Evolutionary conservation across 2,113 vertebrate genomes (phyloP).

Genomic region (Hippocampus comes): DNA sequence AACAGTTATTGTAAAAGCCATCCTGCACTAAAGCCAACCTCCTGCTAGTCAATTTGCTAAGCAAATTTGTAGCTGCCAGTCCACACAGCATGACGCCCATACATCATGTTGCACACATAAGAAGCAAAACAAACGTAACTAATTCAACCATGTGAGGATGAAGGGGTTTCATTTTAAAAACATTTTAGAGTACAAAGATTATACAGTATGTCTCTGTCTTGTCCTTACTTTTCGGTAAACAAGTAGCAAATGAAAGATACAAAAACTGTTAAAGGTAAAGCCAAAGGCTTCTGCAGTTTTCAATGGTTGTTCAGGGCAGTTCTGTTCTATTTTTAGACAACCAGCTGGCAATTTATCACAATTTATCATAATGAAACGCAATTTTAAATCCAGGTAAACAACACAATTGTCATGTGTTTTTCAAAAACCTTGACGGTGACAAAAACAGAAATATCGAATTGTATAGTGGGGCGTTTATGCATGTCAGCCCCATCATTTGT

Average conservation of each 20-base stretch:
- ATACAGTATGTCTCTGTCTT: conserved; percentile 14
- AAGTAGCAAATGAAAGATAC: conserved; percentile 6
- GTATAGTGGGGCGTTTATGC: too few species aligned
- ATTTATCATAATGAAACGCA: not conserved
- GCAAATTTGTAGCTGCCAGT: conserved; percentile 75
- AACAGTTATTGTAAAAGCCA: conserved; percentile 21
- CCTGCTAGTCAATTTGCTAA: conserved; percentile 61
- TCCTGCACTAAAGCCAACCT: conserved; percentile 26
- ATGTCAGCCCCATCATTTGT: too few species aligned
- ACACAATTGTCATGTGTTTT: too few species aligned
- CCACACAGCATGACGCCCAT: conserved; percentile 72
- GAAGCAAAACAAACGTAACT: conserved; percentile 41
- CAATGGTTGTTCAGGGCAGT: too few species aligned
- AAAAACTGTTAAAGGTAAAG: too few species aligned
- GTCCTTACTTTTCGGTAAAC: conserved; percentile 10
- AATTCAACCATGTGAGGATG: conserved; percentile 55
- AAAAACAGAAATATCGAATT: too few species aligned
- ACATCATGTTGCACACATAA: conserved; percentile 63
- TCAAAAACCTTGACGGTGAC: too few species aligned
- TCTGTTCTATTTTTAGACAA: not conserved
- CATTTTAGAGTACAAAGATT: conserved; percentile 27
- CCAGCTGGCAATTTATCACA: not conserved
- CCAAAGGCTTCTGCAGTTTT: too few species aligned
- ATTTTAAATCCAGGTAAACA: too few species aligned
- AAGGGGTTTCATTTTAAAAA: conserved; percentile 34